Evolutionary conservation across 1,140 invertebrate species (phyloP).

Genomic region (Drosophila triauraria): DNA sequence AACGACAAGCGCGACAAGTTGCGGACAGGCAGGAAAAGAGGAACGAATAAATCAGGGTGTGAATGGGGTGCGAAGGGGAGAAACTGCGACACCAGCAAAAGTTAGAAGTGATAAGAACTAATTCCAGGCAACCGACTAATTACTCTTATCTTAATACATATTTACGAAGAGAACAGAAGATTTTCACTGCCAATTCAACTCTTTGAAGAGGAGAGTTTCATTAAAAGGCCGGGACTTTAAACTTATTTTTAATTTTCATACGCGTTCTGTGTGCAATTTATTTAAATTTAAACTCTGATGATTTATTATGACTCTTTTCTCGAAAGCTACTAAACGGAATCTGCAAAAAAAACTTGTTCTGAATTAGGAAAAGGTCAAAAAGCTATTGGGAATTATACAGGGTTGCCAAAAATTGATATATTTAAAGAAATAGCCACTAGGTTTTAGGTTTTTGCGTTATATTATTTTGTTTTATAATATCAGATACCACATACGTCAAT

Average conservation of each 20-base stretch:
- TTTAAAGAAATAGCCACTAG: too few relatives aligned
- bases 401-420: background rate
- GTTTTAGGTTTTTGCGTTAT: too few relatives aligned
- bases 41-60: conserved; percentile 11
- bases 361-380: background rate
- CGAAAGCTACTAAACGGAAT: background rate
- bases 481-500: background rate
- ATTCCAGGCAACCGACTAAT: background rate
- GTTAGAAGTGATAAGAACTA: background rate
- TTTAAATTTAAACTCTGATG: background rate
- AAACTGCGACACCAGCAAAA: background rate
- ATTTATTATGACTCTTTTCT: conserved; percentile 1
- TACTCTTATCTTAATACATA: conserved; percentile 3
- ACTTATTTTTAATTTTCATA: background rate
- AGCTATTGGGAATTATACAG: background rate
- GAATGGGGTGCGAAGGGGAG: background rate
- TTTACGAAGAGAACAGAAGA: background rate
- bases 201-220: background rate
- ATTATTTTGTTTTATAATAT: background rate
- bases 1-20: conserved; percentile 20
- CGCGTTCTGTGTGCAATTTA: background rate
- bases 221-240: background rate
- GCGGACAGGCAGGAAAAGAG: background rate
- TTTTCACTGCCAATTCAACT: background rate
- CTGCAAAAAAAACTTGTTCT: background rate